These are phyloP conservation scores for Chaetodon trifascialis DNA, from an alignment of 2,113 vertebrate species.

Conservation along the genomic window DNA sequence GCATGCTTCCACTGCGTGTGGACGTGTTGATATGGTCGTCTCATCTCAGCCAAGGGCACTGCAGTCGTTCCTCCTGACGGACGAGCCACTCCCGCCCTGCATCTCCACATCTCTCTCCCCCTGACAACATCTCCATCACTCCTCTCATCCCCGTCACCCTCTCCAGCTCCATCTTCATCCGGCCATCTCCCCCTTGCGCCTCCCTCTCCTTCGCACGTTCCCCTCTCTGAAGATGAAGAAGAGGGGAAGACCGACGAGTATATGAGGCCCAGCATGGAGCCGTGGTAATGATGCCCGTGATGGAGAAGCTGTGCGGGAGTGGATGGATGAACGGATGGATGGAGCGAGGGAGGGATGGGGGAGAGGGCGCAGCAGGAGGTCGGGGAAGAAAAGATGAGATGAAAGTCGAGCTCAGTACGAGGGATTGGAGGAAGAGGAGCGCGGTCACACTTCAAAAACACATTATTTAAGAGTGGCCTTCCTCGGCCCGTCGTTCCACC, in stretches of 20 bases:
- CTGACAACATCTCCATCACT: conserved; percentile 33
- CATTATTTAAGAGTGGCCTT: conserved; percentile 22
- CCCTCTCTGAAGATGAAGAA: not conserved
- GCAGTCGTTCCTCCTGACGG: conserved; percentile 33
- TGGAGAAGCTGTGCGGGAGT: not conserved
- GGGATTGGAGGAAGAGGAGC: conserved; percentile 14
- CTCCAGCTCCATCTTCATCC: not conserved
- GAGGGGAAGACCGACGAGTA: not conserved
- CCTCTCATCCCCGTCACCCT: conserved; percentile 22
- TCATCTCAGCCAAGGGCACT: conserved; percentile 49
- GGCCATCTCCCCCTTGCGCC: not conserved
- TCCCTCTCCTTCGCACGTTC: not conserved
- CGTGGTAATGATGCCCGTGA: conserved; percentile 47
- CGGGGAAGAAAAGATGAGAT: conserved; percentile 29
- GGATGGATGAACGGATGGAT: not conserved
- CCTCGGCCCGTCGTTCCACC: not conserved
- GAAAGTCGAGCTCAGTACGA: conserved; percentile 24
- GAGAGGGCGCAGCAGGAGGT: conserved; percentile 39
- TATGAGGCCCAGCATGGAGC: conserved; percentile 46
- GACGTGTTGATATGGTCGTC: not conserved
- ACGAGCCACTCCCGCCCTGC: conserved; percentile 9
- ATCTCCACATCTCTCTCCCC: not conserved
- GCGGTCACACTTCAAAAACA: conserved; percentile 37
- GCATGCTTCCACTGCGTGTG: not conserved
- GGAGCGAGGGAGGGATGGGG: not conserved